Base-by-base conservation (phyloP, 2,113 vertebrate genomes). In the Telmatochromis brachygnathus region DNA sequence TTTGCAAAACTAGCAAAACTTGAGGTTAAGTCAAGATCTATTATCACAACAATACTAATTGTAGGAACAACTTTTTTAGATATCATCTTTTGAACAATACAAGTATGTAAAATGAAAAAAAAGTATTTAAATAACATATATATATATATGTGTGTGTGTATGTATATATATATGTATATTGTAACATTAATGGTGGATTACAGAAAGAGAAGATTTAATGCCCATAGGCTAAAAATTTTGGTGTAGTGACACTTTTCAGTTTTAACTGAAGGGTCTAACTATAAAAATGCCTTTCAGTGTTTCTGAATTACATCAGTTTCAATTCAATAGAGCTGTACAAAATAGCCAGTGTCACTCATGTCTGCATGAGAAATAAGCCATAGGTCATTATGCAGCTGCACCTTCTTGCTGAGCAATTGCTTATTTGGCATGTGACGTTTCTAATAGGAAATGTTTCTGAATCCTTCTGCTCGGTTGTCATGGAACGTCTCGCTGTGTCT, bases 401-500 rank as follows among this genome's bases (percentile, higher is more conserved):
- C 89, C 62, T 58, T 89, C 79, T 85, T 39, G 30, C 73, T 79
- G 37, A 75, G 79, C 86, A 82, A 68, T 84, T 85, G 37, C 65
- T 70, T 49, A 65, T 26, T 84, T 89, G 84, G 68, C 75, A 79
- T 91, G 75, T 87, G 83, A 86, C 17, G 10, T 90, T 90, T 87
- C 42, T 68, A 87, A 88, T 89, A 81, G 85, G 87, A 86, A 92
- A 89, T 84, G 58, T 84, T 93, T 90, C 82, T 73, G 81, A 93
- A 90, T 92, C 84, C 90, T 90, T 56, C 77, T 81, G 86, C 79
- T 62, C 53, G 86, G 92, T 95, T 94, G 94, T 95, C 95, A 94
- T 92, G 94, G 92, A 94, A 94, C 35, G 62, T 94, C 90, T 94
- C 35, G 85, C 84, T 85, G 90, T 87, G 91, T 94, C 90, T 92